These are phyloP conservation scores for Eurystomus glaucurus DNA, from an alignment of 2,797 vertebrate species.

Conservation along the genomic window DNA sequence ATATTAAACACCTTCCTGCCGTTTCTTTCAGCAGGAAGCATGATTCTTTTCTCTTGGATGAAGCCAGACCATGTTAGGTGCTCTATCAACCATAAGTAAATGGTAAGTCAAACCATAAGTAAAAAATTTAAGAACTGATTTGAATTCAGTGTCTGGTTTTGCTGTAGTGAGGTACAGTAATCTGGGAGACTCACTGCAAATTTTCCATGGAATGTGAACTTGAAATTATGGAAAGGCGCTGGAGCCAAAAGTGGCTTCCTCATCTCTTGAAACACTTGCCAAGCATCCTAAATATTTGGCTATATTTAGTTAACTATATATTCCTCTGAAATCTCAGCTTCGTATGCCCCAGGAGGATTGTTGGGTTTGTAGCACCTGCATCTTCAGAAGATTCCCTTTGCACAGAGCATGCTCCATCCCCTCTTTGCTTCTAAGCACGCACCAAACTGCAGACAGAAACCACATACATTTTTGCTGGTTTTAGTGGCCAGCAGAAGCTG, in stretches of 20 bases:
- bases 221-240: not conserved
- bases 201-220: not conserved
- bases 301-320: not conserved
- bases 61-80: not conserved
- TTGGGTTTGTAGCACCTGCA: not conserved
- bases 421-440: not conserved
- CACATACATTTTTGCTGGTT: not conserved
- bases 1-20: not conserved
- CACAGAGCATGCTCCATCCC: not conserved
- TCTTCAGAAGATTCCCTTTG: not conserved
- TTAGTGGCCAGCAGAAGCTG: not conserved
- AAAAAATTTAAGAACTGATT: not conserved
- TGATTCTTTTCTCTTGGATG: slow-evolving; percentile 19
- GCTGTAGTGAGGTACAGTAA: not conserved
- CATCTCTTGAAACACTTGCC: not conserved
- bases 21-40: not conserved
- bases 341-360: not conserved
- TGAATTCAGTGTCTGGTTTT: slow-evolving; percentile 15
- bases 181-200: not conserved
- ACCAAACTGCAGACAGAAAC: not conserved
- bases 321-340: not conserved
- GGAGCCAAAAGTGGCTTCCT: not conserved
- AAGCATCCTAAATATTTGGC: not conserved
- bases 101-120: not conserved
- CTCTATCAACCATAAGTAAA: not conserved